A percentile compares a stretch with the other conserved stretches of the same genome.
Evolutionary conservation across 2,797 vertebrate genomes (phyloP).

Genomic region (Melanotaenia nigrans): DNA sequence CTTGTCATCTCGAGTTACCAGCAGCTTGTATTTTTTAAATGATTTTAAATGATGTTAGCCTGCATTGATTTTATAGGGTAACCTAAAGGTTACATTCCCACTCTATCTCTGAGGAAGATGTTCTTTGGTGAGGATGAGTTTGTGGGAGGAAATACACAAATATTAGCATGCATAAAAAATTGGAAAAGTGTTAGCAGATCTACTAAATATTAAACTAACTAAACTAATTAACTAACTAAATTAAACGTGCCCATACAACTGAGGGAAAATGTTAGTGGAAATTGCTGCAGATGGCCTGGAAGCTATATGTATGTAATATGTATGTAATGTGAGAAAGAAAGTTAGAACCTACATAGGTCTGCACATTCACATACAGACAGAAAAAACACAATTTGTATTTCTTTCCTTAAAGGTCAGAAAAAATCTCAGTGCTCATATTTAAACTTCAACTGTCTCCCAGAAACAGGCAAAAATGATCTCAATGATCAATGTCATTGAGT

Average conservation of each 20-base stretch:
- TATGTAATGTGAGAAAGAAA: constrained; percentile 22
- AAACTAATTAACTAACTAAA: too few species aligned
- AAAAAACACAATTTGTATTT: constrained; percentile 42
- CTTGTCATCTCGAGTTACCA: too few species aligned
- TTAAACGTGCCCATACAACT: too few species aligned
- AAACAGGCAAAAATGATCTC: neutral
- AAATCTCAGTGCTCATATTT: constrained; percentile 30
- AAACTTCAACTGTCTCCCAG: neutral
- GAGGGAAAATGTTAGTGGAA: constrained; percentile 45
- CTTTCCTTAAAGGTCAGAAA: constrained; percentile 58
- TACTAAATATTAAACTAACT: too few species aligned
- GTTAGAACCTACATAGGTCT: neutral
- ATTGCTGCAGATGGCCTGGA: constrained; percentile 30
- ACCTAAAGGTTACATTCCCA: too few species aligned
- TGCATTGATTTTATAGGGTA: neutral
- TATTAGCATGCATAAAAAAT: too few species aligned
- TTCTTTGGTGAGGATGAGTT: neutral
- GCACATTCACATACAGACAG: neutral
- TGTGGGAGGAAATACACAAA: too few species aligned
- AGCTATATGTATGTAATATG: constrained; percentile 7
- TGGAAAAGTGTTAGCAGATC: too few species aligned
- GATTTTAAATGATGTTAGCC: too few species aligned
- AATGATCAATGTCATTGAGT: constrained; percentile 4
- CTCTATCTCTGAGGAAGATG: neutral
- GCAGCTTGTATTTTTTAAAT: too few species aligned